Percentiles rank a stretch among this genome's conserved stretches.
Conservation (phyloP, 2,113 vertebrate genomes). For the Otolemur garnettii region DNA sequence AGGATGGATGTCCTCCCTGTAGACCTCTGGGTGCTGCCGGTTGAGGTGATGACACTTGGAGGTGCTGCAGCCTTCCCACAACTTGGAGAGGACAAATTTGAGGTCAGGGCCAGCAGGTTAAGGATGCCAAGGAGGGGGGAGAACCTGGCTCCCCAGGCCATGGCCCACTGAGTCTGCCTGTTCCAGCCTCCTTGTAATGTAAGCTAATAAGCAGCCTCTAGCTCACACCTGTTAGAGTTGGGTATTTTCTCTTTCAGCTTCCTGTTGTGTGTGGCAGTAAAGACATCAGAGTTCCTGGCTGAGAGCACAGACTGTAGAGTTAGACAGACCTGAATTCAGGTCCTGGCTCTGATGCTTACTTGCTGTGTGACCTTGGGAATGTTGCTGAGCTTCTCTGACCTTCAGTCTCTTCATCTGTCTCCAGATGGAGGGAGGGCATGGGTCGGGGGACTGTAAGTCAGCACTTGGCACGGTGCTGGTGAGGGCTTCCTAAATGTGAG, state of each 20-base stretch:
- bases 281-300: background rate
- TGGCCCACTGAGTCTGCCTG: background rate
- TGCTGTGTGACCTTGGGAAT: background rate
- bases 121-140: accelerated
- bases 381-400: background rate
- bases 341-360: background rate
- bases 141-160: no score
- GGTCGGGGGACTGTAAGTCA: background rate
- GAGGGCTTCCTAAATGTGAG: background rate
- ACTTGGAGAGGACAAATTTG: background rate
- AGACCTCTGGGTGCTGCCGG: background rate
- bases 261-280: background rate
- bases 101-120: background rate
- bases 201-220: background rate
- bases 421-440: accelerated
- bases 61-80: background rate
- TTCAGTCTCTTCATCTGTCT: background rate
- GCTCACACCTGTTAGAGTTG: background rate
- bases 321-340: background rate
- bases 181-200: background rate
- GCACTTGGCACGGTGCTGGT: background rate
- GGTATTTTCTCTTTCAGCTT: background rate
- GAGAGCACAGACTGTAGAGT: background rate
- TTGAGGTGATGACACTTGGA: background rate
- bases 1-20: no score